Evolutionary conservation across 2,888 invertebrate species (phyloP).

Genomic region (Eugnorisma glareosa): DNA sequence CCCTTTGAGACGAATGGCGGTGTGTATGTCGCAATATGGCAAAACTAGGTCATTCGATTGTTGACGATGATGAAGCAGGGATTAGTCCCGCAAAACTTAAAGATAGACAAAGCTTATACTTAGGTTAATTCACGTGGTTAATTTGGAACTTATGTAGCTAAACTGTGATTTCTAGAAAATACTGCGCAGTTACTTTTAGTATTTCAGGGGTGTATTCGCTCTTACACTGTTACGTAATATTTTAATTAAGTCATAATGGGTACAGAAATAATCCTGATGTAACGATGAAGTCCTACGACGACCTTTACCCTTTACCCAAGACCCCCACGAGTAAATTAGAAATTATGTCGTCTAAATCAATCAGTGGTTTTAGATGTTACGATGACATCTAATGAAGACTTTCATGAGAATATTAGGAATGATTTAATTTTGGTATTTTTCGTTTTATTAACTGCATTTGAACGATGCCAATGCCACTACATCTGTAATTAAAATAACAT

Average conservation of each 20-base stretch:
- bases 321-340: background rate
- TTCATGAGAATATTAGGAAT: background rate
- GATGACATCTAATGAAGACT: background rate
- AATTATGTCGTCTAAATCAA: background rate
- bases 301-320: background rate
- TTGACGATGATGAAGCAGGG: background rate
- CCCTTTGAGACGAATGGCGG: background rate
- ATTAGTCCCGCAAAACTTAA: background rate
- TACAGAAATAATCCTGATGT: slow-evolving; percentile 5
- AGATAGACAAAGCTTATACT: background rate
- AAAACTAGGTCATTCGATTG: slow-evolving; percentile 30
- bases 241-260: background rate
- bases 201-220: background rate
- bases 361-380: background rate
- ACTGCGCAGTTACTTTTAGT: background rate
- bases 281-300: slow-evolving; percentile 7
- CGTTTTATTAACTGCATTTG: slow-evolving; percentile 10
- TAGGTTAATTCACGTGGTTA: slow-evolving; percentile 1
- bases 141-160: background rate
- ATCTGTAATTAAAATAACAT: background rate
- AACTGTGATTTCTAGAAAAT: background rate
- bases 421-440: background rate
- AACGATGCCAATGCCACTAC: background rate
- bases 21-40: slow-evolving; percentile 9
- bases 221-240: background rate